Percentiles rank a stretch among this genome's conserved stretches.
phyloP scores from a whole-genome alignment of 2,888 invertebrate genomes.

The Melolontha melolontha region DNA sequence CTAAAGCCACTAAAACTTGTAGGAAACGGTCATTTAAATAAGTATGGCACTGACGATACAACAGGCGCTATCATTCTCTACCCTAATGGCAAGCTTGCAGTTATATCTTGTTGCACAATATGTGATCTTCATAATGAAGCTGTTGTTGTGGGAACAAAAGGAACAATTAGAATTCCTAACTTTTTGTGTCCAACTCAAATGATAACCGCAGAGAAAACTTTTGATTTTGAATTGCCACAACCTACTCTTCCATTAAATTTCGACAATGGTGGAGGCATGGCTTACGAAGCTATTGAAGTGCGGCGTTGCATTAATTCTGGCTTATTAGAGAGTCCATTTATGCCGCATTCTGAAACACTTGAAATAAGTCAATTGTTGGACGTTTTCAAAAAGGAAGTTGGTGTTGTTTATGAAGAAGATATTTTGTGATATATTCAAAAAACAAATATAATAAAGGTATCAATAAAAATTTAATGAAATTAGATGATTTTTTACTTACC shows the following conservation, averaged over 20 bases:
- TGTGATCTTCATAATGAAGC: slow-evolving; percentile 74
- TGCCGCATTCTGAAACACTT: slow-evolving; percentile 77
- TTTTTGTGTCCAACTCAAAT: slow-evolving; percentile 83
- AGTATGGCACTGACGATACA: slow-evolving; percentile 78
- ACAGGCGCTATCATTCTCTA: slow-evolving; percentile 76
- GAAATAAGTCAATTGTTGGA: slow-evolving; percentile 79
- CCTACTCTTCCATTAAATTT: slow-evolving; percentile 74
- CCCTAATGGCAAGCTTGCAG: slow-evolving; percentile 73
- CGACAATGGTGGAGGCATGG: slow-evolving; percentile 78
- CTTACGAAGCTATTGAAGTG: slow-evolving; percentile 84
- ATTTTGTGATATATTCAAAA: not conserved
- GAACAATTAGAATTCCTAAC: slow-evolving; percentile 68
- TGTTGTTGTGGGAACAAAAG: slow-evolving; percentile 76
- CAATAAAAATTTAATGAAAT: too few species aligned
- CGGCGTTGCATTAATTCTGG: slow-evolving; percentile 77
- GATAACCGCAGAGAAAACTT: slow-evolving; percentile 73
- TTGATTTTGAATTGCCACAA: slow-evolving; percentile 75
- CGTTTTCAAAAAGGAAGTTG: slow-evolving; percentile 70
- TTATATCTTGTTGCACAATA: slow-evolving; percentile 71
- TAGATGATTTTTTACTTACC: too few species aligned
- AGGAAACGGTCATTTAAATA: slow-evolving; percentile 77
- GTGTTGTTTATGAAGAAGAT: slow-evolving; percentile 44
- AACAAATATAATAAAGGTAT: too few species aligned
- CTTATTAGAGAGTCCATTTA: slow-evolving; percentile 75
- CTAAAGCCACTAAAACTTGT: slow-evolving; percentile 76